Percentiles rank a stretch among this genome's conserved stretches.
Conservation (phyloP, 2,113 vertebrate genomes). For the Etia nguti region DNA sequence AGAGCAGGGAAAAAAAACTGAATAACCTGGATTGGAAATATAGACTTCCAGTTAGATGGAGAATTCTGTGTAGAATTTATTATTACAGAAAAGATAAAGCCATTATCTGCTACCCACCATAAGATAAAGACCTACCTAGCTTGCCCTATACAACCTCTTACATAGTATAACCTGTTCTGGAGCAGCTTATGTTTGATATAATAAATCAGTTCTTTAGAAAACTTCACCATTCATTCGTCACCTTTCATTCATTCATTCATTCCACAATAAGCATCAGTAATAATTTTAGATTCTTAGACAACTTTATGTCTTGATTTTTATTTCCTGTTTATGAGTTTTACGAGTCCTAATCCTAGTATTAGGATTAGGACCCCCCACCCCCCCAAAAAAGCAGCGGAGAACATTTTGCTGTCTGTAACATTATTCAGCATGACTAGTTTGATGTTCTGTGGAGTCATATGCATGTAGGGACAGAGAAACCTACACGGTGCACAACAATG, state of each 20-base stretch:
- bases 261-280: accelerated
- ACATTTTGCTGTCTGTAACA: not conserved
- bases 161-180: not conserved
- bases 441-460: not conserved
- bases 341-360: not conserved
- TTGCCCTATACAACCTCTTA: not conserved
- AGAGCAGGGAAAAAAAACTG: not conserved
- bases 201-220: not conserved
- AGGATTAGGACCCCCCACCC: too few relatives aligned
- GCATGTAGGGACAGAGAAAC: accelerated
- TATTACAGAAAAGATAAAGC: not conserved
- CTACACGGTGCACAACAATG: not conserved
- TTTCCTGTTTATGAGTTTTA: not conserved
- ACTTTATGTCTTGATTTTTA: not conserved
- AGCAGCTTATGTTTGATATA: not conserved
- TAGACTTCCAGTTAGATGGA: not conserved
- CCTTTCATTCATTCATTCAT: too few relatives aligned
- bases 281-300: not conserved
- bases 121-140: not conserved
- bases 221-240: too few relatives aligned
- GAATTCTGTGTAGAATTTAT: not conserved
- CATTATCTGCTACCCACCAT: not conserved
- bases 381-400: accelerated
- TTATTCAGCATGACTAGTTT: not conserved
- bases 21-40: not conserved